Base-by-base conservation (phyloP, 37 sponge, comb jelly and placozoan species). In the Diacarnus erythraeanus region DNA sequence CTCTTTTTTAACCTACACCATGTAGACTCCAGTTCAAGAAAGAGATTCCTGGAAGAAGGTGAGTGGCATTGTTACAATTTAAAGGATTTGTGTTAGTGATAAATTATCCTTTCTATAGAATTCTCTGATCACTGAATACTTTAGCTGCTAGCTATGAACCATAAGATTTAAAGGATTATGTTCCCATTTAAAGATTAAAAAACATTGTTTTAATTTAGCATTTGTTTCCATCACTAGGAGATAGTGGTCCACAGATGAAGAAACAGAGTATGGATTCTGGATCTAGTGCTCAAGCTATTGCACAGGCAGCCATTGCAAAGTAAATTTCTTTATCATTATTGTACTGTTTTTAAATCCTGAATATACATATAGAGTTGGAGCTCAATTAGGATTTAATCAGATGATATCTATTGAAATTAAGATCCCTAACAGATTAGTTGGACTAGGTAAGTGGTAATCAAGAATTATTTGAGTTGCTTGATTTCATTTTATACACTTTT, bases 391-490 rank as follows among this genome's bases (percentile, higher is more conserved):
- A n/a, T 57, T 89, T 1, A 35, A 34, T 30, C 92, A 92, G 66
- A 87, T 74, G 71, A 76, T 94, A 42, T 83, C 91, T 15, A 44
- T 89, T 71, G 94, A 94, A 37, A 84, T 94, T 27, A 88, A 91
- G 60, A 47, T 94, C 9, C 95, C 95, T 2, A 91, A 94, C 57
- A 84, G 89, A 65, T 67, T 90, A 54, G 92, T 91, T 38, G 95
- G 95, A 41, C 66, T 94, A 47, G 89, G 95, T 94, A 57, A 92
- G 94, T 81, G 30, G 38, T 27, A 64, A n/a, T 34, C 17, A 0
- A 27, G 18, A 6, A 30, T 79, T 3, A 73, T 43, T 54, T 18
- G 57, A 54, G 57, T 12, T 54, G 57, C 18, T 54, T 12, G 18
- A 63, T 54, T 6, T 54, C 4, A 47, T 0, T 54, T 22, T 74